Evolutionary conservation across 2,888 invertebrate genomes (phyloP), one percentile per base, ranked within the genome.

Genomic region (Podotricha telesiphe): DNA sequence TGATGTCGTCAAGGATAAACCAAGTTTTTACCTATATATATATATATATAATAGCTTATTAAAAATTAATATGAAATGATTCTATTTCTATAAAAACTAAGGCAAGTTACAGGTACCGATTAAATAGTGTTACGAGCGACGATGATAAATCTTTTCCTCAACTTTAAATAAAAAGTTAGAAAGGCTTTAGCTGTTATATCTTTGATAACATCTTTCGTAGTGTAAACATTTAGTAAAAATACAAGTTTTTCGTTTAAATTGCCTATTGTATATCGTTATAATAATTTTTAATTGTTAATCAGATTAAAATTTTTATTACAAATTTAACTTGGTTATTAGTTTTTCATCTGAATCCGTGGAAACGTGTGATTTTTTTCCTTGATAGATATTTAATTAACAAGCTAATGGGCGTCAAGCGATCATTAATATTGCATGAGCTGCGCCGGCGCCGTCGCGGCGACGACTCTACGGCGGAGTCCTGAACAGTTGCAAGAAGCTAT

Each of bases 371-470:
- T 80, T 81, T 82, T 83, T 79, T 83, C 75, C 69, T 71, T 64
- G 79, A 82, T 82, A 80, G 80, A 77, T 81, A 81, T 84, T 80
- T 86, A 84, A 86, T 86, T 82, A 70, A 50, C 77, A 79, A 80
- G 80, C 81, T 83, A 82, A 80, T 78, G 78, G 80, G 79, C 78
- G 80, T 76, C 77, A 75, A 74, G 74, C 74, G 74, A 73, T 75
- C 81, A 88, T 88, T 84, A 88, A 88, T 88, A 89, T 88, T 89
- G 85, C 80, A 89, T 88, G 88, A 89, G 86, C 56, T 75, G 75
- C 76, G 80, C 77, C 75, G 86, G 86, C 84, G 87, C 86, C 86
- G 79, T 77, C 78, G 79, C 73, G 78, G 73, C 78, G 78, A 71
- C 69, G 75, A 77, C 76, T 53, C 79, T 78, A 75, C 81, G 81